These are phyloP conservation scores for Lithobates pipiens DNA, from an alignment of 2,797 vertebrate genomes.

Conservation along the genomic window DNA sequence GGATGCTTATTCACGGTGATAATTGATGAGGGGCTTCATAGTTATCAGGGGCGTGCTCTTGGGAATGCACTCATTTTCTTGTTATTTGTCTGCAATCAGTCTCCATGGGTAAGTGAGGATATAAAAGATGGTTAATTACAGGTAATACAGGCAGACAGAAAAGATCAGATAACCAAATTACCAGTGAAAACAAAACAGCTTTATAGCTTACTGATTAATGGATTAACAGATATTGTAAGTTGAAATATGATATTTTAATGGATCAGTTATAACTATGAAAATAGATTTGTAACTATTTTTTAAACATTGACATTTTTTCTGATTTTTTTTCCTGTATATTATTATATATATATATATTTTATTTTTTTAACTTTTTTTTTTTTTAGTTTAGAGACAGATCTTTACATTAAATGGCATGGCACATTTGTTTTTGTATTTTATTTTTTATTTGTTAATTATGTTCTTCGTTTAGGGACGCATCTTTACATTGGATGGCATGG, in stretches of 20 bases:
- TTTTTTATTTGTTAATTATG: no score
- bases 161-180: background rate
- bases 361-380: no score
- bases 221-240: background rate
- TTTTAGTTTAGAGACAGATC: no score
- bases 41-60: background rate
- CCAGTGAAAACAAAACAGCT: background rate
- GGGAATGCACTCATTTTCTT: background rate
- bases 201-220: background rate
- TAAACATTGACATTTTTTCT: no score
- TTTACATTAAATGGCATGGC: no score
- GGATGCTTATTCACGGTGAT: background rate
- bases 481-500: no score
- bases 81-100: background rate
- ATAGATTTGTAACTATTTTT: no score
- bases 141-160: background rate
- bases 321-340: no score
- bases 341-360: no score
- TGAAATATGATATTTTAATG: background rate
- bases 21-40: conserved; percentile 3
- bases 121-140: conserved; percentile 4
- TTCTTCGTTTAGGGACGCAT: no score
- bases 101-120: background rate
- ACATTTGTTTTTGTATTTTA: no score
- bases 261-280: background rate